Evolutionary conservation across 2,797 vertebrate species (phyloP).

Genomic region (Gadopsis marmoratus): DNA sequence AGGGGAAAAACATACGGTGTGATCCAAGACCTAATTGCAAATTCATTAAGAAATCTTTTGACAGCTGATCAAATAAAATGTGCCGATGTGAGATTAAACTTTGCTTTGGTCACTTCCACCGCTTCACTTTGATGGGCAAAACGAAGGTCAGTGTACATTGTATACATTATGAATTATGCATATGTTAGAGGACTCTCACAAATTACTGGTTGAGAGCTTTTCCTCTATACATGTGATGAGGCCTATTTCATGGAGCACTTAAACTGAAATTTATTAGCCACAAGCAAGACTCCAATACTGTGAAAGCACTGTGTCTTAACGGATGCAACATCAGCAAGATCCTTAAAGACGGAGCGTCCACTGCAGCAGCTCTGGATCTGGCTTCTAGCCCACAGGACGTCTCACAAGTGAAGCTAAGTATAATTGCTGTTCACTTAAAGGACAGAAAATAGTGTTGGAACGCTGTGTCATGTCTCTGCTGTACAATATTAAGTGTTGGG

Average conservation of each 20-base stretch:
- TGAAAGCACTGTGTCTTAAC: constrained; percentile 2
- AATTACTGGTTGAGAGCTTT: constrained; percentile 25
- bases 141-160: not conserved
- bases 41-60: not conserved
- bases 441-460: constrained; percentile 14
- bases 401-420: constrained; percentile 21
- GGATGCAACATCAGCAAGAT: constrained; percentile 22
- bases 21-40: not conserved
- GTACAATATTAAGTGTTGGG: constrained; percentile 13
- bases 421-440: constrained; percentile 4
- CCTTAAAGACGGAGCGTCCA: not conserved
- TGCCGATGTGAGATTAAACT: constrained; percentile 1
- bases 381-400: constrained; percentile 21
- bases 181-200: constrained; percentile 25
- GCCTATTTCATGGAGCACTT: constrained; percentile 2
- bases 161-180: constrained; percentile 55
- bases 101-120: constrained; percentile 18
- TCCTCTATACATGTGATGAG: not conserved
- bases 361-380: constrained; percentile 3
- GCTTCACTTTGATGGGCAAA: constrained; percentile 22
- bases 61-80: constrained; percentile 12
- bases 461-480: constrained; percentile 31
- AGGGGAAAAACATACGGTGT: not conserved
- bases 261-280: not conserved
- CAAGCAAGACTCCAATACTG: not conserved